phyloP scores from a whole-genome alignment of 2,797 vertebrate genomes.

The Rhinophrynus dorsalis region DNA sequence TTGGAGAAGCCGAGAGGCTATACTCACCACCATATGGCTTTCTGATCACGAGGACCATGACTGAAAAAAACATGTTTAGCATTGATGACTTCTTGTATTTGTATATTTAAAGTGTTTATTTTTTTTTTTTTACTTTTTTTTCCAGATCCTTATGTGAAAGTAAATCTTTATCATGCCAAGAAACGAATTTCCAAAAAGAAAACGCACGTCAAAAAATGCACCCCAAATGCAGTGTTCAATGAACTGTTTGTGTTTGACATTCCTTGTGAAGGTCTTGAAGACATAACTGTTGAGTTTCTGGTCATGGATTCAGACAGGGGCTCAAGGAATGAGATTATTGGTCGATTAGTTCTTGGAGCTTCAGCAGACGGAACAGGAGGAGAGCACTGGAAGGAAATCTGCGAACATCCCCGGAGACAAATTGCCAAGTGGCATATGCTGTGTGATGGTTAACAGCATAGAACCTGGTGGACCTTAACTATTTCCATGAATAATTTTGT shows the following conservation, averaged over 20 bases:
- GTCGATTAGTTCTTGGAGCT: constrained; percentile 82
- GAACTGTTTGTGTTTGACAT: constrained; percentile 97
- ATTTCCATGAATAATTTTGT: constrained; percentile 62
- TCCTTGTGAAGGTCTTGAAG: constrained; percentile 87
- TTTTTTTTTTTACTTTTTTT: too few species aligned
- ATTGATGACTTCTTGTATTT: too few species aligned
- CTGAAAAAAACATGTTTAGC: too few species aligned
- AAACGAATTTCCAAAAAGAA: constrained; percentile 98
- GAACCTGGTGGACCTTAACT: constrained; percentile 45
- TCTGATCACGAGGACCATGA: too few species aligned
- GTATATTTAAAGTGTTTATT: too few species aligned
- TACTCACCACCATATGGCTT: too few species aligned
- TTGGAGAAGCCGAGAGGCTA: too few species aligned
- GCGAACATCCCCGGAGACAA: constrained; percentile 93
- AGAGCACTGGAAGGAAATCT: constrained; percentile 97
- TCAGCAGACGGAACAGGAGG: constrained; percentile 83
- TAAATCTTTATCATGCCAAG: constrained; percentile 93
- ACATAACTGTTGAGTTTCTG: constrained; percentile 94
- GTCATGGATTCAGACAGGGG: constrained; percentile 92
- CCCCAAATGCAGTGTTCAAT: constrained; percentile 95
- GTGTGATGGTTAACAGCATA: constrained; percentile 80
- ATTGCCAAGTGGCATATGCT: constrained; percentile 96
- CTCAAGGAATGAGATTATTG: constrained; percentile 80
- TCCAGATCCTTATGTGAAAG: constrained; percentile 94
- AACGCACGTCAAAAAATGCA: constrained; percentile 95